phyloP scores from a whole-genome alignment of 2,797 vertebrate species.

The Leucoraja ocellata region DNA sequence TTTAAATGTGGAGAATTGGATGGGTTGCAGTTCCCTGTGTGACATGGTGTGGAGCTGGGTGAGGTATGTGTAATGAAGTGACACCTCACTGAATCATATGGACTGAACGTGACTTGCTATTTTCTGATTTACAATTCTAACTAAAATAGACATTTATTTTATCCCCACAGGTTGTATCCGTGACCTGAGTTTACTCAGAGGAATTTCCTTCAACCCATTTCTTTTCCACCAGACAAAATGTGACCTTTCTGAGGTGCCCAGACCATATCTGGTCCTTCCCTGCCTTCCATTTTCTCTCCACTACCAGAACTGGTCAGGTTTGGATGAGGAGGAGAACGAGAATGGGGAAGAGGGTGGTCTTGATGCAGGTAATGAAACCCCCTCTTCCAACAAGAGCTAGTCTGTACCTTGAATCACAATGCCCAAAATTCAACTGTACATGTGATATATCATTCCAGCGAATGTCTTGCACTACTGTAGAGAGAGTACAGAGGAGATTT shows the following conservation, averaged over 20 bases:
- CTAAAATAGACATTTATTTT: background rate
- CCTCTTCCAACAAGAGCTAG: background rate
- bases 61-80: background rate
- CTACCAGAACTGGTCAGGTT: slow-evolving; percentile 41
- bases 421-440: background rate
- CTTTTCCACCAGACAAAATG: slow-evolving; percentile 48
- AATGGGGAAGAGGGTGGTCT: background rate
- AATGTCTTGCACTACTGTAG: background rate
- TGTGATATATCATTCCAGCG: background rate
- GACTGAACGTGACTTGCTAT: background rate
- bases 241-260: slow-evolving; percentile 51
- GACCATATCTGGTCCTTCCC: slow-evolving; percentile 35
- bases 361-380: background rate
- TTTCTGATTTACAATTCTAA: background rate
- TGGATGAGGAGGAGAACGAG: slow-evolving; percentile 40
- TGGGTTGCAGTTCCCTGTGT: background rate
- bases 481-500: too few relatives aligned
- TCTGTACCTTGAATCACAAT: background rate
- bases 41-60: background rate
- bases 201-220: slow-evolving; percentile 43
- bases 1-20: too few relatives aligned
- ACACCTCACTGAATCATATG: too few relatives aligned
- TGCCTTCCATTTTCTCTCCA: slow-evolving; percentile 42
- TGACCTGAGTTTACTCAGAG: slow-evolving; percentile 47
- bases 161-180: slow-evolving; percentile 47